A percentile compares a stretch with the other conserved stretches of the same genome.
These are phyloP conservation scores for Urocitellus parryii DNA, from an alignment of 2,113 vertebrate species.

Conservation along the genomic window DNA sequence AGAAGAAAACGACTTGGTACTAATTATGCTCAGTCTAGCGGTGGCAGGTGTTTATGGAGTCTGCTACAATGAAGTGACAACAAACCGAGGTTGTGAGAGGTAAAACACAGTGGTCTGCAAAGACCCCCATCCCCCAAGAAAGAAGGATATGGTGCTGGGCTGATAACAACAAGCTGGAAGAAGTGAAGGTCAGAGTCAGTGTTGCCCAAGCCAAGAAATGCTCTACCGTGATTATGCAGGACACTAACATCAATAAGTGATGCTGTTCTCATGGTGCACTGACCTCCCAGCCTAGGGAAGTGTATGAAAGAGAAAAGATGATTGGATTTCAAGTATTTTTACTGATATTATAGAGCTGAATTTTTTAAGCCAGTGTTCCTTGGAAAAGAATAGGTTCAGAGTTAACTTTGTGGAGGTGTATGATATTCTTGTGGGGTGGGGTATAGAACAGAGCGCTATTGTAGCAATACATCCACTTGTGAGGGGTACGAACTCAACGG, in stretches of 20 bases:
- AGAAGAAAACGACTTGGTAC: conserved; percentile 76
- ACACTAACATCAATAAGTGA: background rate
- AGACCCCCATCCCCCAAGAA: background rate
- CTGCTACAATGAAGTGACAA: background rate
- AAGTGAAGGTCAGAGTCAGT: background rate
- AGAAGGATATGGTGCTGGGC: background rate
- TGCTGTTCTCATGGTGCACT: too few species aligned
- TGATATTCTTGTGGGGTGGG: background rate
- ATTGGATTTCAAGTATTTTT: conserved; percentile 12
- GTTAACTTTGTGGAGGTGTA: background rate
- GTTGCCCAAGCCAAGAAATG: background rate
- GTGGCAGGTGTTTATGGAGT: conserved; percentile 64
- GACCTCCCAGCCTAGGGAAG: background rate
- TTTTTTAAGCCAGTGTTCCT: background rate
- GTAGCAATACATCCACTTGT: background rate
- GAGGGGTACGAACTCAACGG: background rate
- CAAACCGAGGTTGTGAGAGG: conserved; percentile 12
- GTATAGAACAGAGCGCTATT: background rate
- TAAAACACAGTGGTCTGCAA: background rate
- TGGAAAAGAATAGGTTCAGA: background rate
- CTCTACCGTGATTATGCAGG: background rate
- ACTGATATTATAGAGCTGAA: background rate
- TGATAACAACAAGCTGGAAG: accelerated
- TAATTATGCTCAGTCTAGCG: conserved; percentile 76
- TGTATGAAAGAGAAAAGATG: background rate